Evolutionary conservation across 2,113 vertebrate genomes (phyloP), one percentile per base, ranked within the genome.

Genomic region (Corydoras maculifer): DNA sequence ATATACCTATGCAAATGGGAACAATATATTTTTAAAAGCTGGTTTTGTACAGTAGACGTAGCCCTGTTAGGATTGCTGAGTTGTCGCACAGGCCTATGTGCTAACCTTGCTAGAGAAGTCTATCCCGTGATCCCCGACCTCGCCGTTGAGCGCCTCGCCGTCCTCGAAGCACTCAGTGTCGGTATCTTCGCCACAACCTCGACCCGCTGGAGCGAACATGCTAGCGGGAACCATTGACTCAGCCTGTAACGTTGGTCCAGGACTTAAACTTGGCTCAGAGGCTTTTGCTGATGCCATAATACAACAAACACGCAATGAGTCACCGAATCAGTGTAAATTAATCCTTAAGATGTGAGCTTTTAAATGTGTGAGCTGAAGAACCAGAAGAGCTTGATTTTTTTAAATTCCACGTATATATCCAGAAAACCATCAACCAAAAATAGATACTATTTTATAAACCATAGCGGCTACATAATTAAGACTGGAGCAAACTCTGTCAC

Each of bases 71-170:
- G 51, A 8, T 53, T 12, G 51, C 13, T 10, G 10, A 53, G 54
- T 57, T 57, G 13, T n/a, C 13, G 12, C 13, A n/a, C 53, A 59
- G 72, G 63, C 72, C 58, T 55, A 75, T 30, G 83, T 84, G 86
- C 87, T 91, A 48, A 96, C 95, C 93, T 97, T 97, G 80, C 91
- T 94, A 70, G 91, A 95, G 78, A 94, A 93, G 84, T 97, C 94
- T 18, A 95, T 83, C 8, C 79, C 76, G 12, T 92, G 82, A 71
- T 87, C 88, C 87, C 80, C 91, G 69, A 86, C 67, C 86, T 94
- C 92, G 77, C 95, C 93, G 66, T 96, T 96, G 14, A 88, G 9
- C 65, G 77, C 9, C 70, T 90, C 87, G 29, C 79, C 84, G 75
- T 90, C 88, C 0, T 91, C 90, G 69, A 79, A 83, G 81, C 78